Base-by-base conservation (phyloP, 2,797 vertebrate species). In the Pangasius djambal region DNA sequence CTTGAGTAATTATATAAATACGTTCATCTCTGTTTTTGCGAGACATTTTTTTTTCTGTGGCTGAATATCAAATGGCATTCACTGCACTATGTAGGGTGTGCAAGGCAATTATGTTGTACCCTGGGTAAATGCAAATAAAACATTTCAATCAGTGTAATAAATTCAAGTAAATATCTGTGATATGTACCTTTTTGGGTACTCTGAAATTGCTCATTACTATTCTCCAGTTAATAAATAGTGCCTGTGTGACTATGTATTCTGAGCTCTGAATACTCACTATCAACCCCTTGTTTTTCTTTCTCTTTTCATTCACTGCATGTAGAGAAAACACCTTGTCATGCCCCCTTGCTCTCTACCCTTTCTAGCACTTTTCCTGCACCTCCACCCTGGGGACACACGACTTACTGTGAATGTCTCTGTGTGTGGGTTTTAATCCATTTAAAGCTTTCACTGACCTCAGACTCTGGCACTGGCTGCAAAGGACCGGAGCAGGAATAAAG, bases 401-500 rank as follows among this genome's bases (percentile, higher is more conserved):
- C 70, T 67, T 52, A 6, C 52, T 87, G 59, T 52, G 88, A 10
- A 37, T 9, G 86, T 28, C 86, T 22, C 6, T 9, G 78, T 37
- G 34, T 18, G 79, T 87, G 87, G 87, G 86, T 84, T 92, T 86
- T 87, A 93, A 89, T 93, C 87, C 78, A 90, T 81, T 90, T 88
- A 81, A 91, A 92, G 87, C 83, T 91, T 89, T 89, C 92, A 87
- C 87, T 91, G 88, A 91, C 88, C 65, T 91, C 78, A 89, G 82
- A 72, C 85, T 89, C 89, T 90, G 92, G 89, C 91, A 89, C 82
- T 22, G 69, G 81, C 59, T 44, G 57, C 83, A 59, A 91, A 87
- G 48, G 88, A 86, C 82, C 85, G 61, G 81, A 87, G 31, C 72
- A 63, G 85, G 88, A 81, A 50, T 63, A 91, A 90, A 89, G 87